Evolutionary conservation across 1,140 invertebrate species (phyloP).

Genomic region (Caerostris extrusa): DNA sequence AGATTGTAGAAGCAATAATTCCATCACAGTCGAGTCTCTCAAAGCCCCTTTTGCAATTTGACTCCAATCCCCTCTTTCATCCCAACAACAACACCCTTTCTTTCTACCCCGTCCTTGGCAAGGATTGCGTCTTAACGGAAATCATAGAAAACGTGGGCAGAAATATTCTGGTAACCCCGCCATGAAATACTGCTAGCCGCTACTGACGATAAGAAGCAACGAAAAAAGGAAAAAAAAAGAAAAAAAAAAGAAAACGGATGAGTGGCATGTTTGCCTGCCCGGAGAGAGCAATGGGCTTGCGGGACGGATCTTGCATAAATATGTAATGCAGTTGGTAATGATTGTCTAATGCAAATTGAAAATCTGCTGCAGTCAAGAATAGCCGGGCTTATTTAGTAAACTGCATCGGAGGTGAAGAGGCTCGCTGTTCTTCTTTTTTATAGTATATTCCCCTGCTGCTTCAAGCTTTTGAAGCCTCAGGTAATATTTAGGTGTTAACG

Average conservation of each 20-base stretch:
- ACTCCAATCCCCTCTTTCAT: neutral
- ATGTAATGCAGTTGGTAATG: conserved; percentile 66
- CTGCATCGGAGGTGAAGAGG: neutral
- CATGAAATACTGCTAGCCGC: conserved; percentile 38
- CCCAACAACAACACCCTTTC: conserved; percentile 32
- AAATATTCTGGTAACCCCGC: conserved; percentile 53
- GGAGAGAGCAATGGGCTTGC: neutral
- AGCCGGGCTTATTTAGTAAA: conserved; percentile 22
- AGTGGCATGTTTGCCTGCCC: neutral
- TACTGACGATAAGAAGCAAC: conserved; percentile 29
- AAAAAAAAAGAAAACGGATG: neutral
- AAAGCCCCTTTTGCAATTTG: neutral
- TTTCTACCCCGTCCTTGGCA: neutral
- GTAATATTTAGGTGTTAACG: neutral
- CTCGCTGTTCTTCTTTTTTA: neutral
- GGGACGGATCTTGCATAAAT: conserved; percentile 57
- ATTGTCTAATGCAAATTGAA: conserved; percentile 71
- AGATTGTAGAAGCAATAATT: too few relatives aligned
- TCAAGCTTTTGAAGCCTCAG: too few relatives aligned
- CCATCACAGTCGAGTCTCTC: too few relatives aligned
- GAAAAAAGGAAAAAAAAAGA: neutral
- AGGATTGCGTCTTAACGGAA: conserved; percentile 63
- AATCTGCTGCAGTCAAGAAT: conserved; percentile 58
- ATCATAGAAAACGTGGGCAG: conserved; percentile 63
- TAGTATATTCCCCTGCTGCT: neutral